Evolutionary conservation across 1,140 invertebrate species (phyloP).

Genomic region (Drosophila prosaltans): DNA sequence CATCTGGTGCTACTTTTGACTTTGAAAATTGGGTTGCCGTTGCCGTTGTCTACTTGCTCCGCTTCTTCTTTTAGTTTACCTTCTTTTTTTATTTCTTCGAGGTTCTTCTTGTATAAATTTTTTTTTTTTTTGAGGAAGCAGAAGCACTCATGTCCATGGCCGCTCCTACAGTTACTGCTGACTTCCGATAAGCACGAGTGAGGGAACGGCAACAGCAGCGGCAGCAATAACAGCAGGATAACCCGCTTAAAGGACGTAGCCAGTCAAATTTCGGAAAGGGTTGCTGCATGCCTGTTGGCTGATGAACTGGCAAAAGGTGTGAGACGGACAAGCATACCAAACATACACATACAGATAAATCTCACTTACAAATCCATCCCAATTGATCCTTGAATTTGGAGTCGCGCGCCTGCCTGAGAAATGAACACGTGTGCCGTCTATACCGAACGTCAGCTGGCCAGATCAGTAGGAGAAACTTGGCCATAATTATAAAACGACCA

Average conservation of each 20-base stretch:
- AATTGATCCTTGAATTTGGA: constrained; percentile 56
- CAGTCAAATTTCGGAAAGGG: constrained; percentile 53
- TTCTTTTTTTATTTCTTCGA: constrained; percentile 38
- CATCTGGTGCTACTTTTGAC: constrained; percentile 82
- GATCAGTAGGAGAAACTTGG: constrained; percentile 12
- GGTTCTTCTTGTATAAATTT: constrained; percentile 24
- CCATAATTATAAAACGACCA: constrained; percentile 30
- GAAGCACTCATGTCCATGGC: constrained; percentile 36
- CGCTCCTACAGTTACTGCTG: constrained; percentile 66
- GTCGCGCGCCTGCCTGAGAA: constrained; percentile 59
- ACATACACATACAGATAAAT: constrained; percentile 31
- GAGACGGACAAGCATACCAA: constrained; percentile 66
- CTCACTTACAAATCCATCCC: constrained; percentile 71
- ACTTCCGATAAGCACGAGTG: constrained; percentile 79
- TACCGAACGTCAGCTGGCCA: constrained; percentile 60
- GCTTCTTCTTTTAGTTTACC: constrained; percentile 40
- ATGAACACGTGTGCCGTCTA: constrained; percentile 63
- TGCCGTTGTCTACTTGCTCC: constrained; percentile 58
- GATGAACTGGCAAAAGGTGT: constrained; percentile 55
- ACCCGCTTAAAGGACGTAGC: constrained; percentile 69
- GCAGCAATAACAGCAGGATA: constrained; percentile 66
- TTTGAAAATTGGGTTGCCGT: constrained; percentile 75
- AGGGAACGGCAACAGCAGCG: constrained; percentile 33
- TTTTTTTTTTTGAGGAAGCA: constrained; percentile 64
- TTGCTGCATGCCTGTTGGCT: constrained; percentile 35